Evolutionary conservation across 1,140 invertebrate species (phyloP).

Genomic region (Drosophila nikananu): DNA sequence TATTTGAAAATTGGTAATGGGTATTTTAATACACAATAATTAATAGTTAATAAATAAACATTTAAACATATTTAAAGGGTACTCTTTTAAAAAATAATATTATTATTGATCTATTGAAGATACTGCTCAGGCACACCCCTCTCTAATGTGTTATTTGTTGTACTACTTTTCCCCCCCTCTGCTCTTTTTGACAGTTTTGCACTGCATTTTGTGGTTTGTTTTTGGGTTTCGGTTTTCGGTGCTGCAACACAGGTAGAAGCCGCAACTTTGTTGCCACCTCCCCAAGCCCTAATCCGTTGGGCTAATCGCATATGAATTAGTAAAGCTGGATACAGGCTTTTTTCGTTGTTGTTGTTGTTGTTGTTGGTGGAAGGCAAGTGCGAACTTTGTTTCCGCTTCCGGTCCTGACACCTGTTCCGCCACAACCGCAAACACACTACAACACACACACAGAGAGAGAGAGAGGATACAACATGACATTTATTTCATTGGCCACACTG

Average conservation of each 20-base stretch:
- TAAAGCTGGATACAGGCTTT: conserved; percentile 21
- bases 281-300: conserved; percentile 6
- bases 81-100: too few species aligned
- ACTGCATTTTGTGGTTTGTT: conserved; percentile 43
- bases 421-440: conserved; percentile 33
- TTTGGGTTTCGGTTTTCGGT: conserved; percentile 7
- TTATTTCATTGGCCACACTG: conserved; percentile 25
- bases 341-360: conserved; percentile 1
- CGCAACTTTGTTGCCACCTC: conserved; percentile 11
- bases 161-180: too few species aligned
- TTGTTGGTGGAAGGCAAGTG: conserved; percentile 37
- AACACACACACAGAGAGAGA: background rate
- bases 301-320: conserved; percentile 34
- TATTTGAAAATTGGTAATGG: background rate
- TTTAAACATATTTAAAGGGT: background rate
- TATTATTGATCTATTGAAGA: background rate
- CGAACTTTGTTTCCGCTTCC: conserved; percentile 54
- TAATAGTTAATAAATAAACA: too few species aligned
- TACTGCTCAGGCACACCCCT: background rate
- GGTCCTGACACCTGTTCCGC: conserved; percentile 45
- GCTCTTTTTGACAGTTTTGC: conserved; percentile 4
- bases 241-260: conserved; percentile 7
- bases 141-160: background rate
- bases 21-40: too few species aligned
- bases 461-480: background rate